Percentiles rank a stretch among this genome's conserved stretches.
Evolutionary conservation across 1,140 invertebrate genomes (phyloP).

Genomic region (Onthophagus taurus): DNA sequence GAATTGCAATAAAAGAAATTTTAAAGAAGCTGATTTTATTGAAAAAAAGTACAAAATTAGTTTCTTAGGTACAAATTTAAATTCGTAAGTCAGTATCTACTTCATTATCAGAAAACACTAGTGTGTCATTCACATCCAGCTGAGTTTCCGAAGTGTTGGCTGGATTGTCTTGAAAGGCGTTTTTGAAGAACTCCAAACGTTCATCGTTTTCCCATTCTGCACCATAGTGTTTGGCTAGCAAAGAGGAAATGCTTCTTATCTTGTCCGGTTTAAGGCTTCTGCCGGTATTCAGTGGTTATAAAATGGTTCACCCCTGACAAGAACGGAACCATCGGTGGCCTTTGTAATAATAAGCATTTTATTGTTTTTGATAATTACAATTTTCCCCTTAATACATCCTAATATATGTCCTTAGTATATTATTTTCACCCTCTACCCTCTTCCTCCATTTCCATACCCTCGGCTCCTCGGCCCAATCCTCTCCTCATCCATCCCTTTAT

Average conservation of each 20-base stretch:
- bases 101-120: too few species aligned
- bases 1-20: slow-evolving; percentile 1
- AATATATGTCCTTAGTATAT: too few species aligned
- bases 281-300: slow-evolving; percentile 8
- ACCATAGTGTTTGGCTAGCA: background rate
- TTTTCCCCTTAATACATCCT: too few species aligned
- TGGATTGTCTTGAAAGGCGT: slow-evolving; percentile 6
- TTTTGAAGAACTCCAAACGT: slow-evolving; percentile 3
- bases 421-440: too few species aligned
- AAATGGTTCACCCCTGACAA: background rate
- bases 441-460: too few species aligned
- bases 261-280: slow-evolving; percentile 9
- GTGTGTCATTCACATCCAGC: background rate
- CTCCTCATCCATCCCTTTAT: too few species aligned
- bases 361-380: too few species aligned
- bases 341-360: too few species aligned
- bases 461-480: too few species aligned
- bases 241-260: slow-evolving; percentile 9
- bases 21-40: slow-evolving; percentile 3
- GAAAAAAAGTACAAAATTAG: slow-evolving; percentile 2
- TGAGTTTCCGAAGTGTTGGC: slow-evolving; percentile 1
- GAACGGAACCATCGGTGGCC: slow-evolving; percentile 1
- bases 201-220: slow-evolving; percentile 1
- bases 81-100: too few species aligned
- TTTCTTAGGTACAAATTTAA: slow-evolving; percentile 1